phyloP scores from a whole-genome alignment of 2,888 invertebrate species.

The Tanytarsus gracilentus region DNA sequence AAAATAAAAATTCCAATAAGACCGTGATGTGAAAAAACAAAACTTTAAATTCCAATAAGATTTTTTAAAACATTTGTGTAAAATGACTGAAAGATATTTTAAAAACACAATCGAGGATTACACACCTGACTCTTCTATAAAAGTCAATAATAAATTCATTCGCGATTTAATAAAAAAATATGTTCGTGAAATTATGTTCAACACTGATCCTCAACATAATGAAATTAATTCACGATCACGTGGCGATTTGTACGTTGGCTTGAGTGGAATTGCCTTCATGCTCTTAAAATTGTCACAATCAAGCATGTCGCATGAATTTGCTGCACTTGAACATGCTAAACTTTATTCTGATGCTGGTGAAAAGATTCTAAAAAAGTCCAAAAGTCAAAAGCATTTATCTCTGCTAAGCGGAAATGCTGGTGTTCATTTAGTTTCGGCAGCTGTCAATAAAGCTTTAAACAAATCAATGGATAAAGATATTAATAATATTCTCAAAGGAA shows the following conservation, averaged over 20 bases:
- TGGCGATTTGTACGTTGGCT: neutral
- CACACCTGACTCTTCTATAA: neutral
- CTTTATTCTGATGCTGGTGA: neutral
- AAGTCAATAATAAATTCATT: neutral
- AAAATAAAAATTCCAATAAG: too few relatives aligned
- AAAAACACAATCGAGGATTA: constrained; percentile 2
- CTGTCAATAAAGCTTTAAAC: constrained; percentile 48
- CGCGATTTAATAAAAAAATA: neutral
- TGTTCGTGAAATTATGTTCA: neutral
- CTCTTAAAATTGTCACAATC: constrained; percentile 60
- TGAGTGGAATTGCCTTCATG: constrained; percentile 59
- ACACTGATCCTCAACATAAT: neutral
- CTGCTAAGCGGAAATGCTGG: constrained; percentile 73
- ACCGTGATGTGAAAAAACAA: neutral
- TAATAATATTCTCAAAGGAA: constrained; percentile 39
- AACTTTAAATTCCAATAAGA: too few relatives aligned
- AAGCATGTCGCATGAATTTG: constrained; percentile 33
- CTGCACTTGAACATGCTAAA: neutral
- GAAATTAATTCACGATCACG: neutral
- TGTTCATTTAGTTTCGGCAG: constrained; percentile 61
- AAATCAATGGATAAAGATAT: constrained; percentile 42
- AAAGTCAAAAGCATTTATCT: constrained; percentile 52
- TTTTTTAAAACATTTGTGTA: neutral
- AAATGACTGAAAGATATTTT: constrained; percentile 5
- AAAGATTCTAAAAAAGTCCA: neutral